Evolutionary conservation across 2,113 vertebrate genomes (phyloP).

Genomic region (Vicugna pacos): DNA sequence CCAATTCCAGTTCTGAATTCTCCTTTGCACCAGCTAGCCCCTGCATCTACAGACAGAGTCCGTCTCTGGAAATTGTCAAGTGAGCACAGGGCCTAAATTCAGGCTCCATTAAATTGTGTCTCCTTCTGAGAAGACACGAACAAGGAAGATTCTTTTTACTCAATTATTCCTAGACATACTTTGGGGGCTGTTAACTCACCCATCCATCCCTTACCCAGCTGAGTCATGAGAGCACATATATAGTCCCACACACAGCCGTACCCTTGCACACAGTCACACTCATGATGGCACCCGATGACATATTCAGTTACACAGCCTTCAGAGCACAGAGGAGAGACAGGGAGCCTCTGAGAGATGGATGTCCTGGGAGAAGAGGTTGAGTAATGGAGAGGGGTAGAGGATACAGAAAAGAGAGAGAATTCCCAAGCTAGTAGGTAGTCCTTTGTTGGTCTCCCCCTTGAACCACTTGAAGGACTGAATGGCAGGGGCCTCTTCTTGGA

Average conservation of each 20-base stretch:
- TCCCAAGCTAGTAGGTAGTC: not conserved
- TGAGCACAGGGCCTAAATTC: slow-evolving; percentile 39
- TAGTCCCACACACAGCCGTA: not conserved
- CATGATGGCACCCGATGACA: not conserved
- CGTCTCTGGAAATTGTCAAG: slow-evolving; percentile 12
- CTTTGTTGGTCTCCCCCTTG: not conserved
- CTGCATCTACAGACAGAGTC: not conserved
- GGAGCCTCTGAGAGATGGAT: not conserved
- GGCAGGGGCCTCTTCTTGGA: not conserved
- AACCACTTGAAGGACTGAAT: slow-evolving; percentile 1
- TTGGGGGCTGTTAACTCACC: not conserved
- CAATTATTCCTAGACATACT: slow-evolving; percentile 4
- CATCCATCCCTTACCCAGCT: not conserved
- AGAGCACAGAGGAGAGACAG: not conserved
- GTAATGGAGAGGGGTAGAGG: not conserved
- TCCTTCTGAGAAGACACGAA: not conserved
- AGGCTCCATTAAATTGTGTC: slow-evolving; percentile 26
- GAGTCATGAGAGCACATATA: not conserved
- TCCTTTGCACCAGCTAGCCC: not conserved
- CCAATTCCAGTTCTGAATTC: slow-evolving; percentile 17
- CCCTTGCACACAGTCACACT: not conserved
- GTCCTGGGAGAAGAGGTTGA: slow-evolving; percentile 12
- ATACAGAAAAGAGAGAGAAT: not conserved
- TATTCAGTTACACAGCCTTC: not conserved
- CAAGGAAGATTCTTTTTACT: not conserved